These are phyloP conservation scores for Tipula unca DNA, from an alignment of 2,888 invertebrate genomes.

Conservation along the genomic window DNA sequence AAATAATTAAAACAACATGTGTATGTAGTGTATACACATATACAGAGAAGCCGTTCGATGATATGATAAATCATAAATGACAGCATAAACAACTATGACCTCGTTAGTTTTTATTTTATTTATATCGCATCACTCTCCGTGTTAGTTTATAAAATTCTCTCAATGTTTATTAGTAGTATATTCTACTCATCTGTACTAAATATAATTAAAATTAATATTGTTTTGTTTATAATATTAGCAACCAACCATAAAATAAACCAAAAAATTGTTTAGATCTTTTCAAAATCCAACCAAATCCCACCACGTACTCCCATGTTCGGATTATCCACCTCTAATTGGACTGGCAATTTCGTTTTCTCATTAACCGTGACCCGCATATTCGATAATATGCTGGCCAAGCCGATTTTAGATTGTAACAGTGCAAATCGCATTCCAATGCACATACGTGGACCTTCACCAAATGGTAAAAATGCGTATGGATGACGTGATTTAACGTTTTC, in stretches of 20 bases:
- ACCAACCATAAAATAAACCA: neutral
- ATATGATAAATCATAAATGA: too few relatives aligned
- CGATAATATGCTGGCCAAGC: slow-evolving; percentile 20
- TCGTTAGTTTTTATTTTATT: too few relatives aligned
- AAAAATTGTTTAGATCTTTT: neutral
- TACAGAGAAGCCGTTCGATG: too few relatives aligned
- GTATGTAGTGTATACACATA: too few relatives aligned
- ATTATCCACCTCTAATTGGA: slow-evolving; percentile 16
- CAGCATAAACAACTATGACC: too few relatives aligned
- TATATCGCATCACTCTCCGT: too few relatives aligned
- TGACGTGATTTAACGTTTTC: slow-evolving; percentile 45
- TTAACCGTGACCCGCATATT: slow-evolving; percentile 27
- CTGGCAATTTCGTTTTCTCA: slow-evolving; percentile 25
- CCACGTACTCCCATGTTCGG: neutral
- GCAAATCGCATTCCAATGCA: slow-evolving; percentile 29
- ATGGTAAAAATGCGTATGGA: slow-evolving; percentile 25
- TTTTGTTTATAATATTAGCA: too few relatives aligned
- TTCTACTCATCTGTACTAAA: too few relatives aligned
- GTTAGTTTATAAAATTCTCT: too few relatives aligned
- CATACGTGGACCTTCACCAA: slow-evolving; percentile 26
- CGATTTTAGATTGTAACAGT: slow-evolving; percentile 21
- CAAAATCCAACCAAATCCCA: slow-evolving; percentile 22
- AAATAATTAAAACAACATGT: too few relatives aligned
- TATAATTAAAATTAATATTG: too few relatives aligned
- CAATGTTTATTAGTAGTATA: too few relatives aligned